Evolutionary conservation across 35 echinoderm and acorn worm species (phyloP).

Genomic region (Diadema setosum): DNA sequence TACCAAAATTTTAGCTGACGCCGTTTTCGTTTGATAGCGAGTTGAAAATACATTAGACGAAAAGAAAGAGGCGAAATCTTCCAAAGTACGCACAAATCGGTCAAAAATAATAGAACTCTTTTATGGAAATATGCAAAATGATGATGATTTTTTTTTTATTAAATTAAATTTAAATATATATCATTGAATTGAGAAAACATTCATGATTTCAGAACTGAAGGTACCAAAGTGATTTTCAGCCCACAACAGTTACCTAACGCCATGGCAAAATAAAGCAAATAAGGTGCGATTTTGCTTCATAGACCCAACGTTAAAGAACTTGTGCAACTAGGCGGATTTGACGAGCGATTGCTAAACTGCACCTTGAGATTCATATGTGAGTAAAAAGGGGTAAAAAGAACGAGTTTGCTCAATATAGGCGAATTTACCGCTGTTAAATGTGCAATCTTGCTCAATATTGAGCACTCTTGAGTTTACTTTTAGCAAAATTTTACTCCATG

Average conservation of each 20-base stretch:
- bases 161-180: not conserved
- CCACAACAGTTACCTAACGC: not conserved
- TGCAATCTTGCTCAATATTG: too few relatives aligned
- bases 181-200: not conserved
- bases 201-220: not conserved
- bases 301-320: not conserved
- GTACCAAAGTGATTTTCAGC: not conserved
- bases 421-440: too few relatives aligned
- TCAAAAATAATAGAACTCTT: not conserved
- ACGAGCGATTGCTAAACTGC: not conserved
- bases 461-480: too few relatives aligned
- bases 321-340: not conserved
- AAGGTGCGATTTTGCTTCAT: not conserved
- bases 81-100: not conserved
- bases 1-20: not conserved
- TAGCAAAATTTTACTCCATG: too few relatives aligned
- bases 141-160: not conserved
- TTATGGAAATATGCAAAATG: not conserved
- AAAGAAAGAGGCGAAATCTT: too few relatives aligned
- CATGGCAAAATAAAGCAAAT: not conserved
- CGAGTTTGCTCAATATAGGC: too few relatives aligned
- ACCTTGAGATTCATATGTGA: too few relatives aligned
- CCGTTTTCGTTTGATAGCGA: too few relatives aligned
- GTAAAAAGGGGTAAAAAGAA: too few relatives aligned
- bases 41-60: too few relatives aligned